Percentiles rank a stretch among this genome's conserved stretches.
These are phyloP conservation scores for mouse (Mus musculus) DNA, from an alignment of 2,113 vertebrate species.

Conservation along the genomic window GRCm39 chrX:99201501-99202000, in stretches of 20 bases:
- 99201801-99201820: not conserved
- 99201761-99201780: not conserved
- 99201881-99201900: conserved; percentile 33
- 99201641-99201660: too few species aligned
- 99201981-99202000: not conserved
- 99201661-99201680: not conserved
- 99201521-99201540: too few species aligned
- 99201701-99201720: not conserved
- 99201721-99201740: not conserved
- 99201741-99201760: conserved; percentile 9
- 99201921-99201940: not conserved
- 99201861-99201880: not conserved
- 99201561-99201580: not conserved
- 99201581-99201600: not conserved
- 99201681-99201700: not conserved
- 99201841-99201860: conserved; percentile 35
- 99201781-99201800: not conserved
- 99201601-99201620: too few species aligned
- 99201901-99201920: not conserved
- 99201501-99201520: not conserved
- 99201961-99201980: not conserved
- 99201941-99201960: conserved; percentile 19
- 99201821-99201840: conserved; percentile 24
- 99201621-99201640: not conserved
- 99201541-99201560: not conserved